Evolutionary conservation across 2,113 vertebrate species (phyloP).

Genomic region (Mobula hypostoma): DNA sequence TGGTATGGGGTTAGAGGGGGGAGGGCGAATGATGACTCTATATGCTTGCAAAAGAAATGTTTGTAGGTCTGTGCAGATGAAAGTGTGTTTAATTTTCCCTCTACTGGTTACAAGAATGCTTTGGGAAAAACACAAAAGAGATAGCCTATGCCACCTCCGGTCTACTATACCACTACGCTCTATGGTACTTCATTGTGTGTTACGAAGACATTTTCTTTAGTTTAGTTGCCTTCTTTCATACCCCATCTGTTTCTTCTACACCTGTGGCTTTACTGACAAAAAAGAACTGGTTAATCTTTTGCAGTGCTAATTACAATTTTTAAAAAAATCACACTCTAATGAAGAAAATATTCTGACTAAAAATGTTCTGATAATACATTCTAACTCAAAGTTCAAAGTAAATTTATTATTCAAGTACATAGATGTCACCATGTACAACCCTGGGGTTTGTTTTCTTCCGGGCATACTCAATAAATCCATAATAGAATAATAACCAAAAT

Average conservation of each 20-base stretch:
- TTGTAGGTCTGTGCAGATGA: not conserved
- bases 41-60: not conserved
- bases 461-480: no score
- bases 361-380: not conserved
- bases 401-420: no score
- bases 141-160: constrained; percentile 81
- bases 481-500: no score
- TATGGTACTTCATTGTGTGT: constrained; percentile 82
- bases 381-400: not conserved
- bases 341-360: not conserved
- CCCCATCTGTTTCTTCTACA: constrained; percentile 70
- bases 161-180: constrained; percentile 62
- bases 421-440: no score
- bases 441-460: no score
- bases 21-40: not conserved
- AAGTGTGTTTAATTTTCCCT: not conserved
- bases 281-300: constrained; percentile 78
- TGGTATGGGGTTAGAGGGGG: not conserved
- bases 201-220: constrained; percentile 55
- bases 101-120: constrained; percentile 47
- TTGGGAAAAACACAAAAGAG: constrained; percentile 65
- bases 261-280: constrained; percentile 88
- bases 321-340: constrained; percentile 40
- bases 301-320: constrained; percentile 69
- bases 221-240: constrained; percentile 89